phyloP scores from a whole-genome alignment of 2,113 vertebrate genomes.

The Epinephelus cyanopodus region DNA sequence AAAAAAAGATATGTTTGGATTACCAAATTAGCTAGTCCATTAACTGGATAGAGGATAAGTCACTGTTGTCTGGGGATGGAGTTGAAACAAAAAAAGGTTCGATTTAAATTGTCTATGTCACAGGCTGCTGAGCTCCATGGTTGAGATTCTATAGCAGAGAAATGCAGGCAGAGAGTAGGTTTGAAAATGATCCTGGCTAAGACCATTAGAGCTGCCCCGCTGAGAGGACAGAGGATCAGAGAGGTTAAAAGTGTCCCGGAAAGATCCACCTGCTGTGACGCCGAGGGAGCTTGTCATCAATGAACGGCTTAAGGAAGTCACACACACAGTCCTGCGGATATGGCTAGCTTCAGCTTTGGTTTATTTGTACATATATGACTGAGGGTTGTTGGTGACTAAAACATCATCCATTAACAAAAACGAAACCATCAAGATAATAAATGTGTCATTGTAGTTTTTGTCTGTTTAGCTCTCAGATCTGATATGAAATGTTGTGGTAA shows the following conservation, averaged over 20 bases:
- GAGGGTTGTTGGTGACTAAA: no score
- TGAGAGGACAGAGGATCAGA: constrained; percentile 28
- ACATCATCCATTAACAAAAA: no score
- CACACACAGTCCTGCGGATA: background rate
- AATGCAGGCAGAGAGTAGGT: background rate
- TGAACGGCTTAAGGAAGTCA: background rate
- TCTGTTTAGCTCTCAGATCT: background rate
- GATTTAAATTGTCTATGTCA: background rate
- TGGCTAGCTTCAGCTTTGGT: background rate
- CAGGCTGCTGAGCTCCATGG: background rate
- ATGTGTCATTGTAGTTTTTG: no score
- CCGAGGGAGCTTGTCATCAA: constrained; percentile 2
- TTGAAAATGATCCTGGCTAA: constrained; percentile 10
- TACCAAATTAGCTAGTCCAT: background rate
- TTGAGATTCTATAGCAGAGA: background rate
- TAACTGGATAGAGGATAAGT: background rate
- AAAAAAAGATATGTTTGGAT: background rate
- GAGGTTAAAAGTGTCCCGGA: constrained; percentile 30
- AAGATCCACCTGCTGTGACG: constrained; percentile 16
- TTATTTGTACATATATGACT: background rate
- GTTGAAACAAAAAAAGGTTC: background rate
- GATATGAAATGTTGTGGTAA: background rate
- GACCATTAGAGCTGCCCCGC: constrained; percentile 37
- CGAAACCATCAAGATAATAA: no score
- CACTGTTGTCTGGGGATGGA: background rate